Evolutionary conservation across 2,888 invertebrate genomes (phyloP).

Genomic region (Idaea biselata): DNA sequence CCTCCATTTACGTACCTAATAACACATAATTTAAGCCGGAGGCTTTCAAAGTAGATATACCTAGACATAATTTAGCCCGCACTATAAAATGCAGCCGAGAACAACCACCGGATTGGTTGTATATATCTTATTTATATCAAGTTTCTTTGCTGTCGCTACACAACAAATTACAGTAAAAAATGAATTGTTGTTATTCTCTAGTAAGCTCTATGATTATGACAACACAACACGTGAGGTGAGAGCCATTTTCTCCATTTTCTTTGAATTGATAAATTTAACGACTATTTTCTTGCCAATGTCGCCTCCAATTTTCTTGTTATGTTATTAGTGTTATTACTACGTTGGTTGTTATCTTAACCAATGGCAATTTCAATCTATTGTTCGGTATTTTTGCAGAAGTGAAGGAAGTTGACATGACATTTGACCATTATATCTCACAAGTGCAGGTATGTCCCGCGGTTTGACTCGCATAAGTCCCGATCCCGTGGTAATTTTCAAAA

Average conservation of each 20-base stretch:
- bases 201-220: neutral
- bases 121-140: too few relatives aligned
- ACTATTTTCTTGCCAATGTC: constrained; percentile 9
- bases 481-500: too few relatives aligned
- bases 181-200: neutral
- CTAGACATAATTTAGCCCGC: too few relatives aligned
- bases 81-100: too few relatives aligned
- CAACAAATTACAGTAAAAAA: neutral
- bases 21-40: too few relatives aligned
- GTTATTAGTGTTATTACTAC: neutral
- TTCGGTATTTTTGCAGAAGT: neutral
- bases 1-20: too few relatives aligned
- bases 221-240: neutral
- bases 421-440: too few relatives aligned
- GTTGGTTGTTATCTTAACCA: neutral
- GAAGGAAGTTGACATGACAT: neutral
- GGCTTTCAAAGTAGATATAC: too few relatives aligned
- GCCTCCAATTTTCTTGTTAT: constrained; percentile 1
- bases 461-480: too few relatives aligned
- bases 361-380: neutral
- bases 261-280: constrained; percentile 16
- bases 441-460: too few relatives aligned
- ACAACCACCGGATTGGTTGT: too few relatives aligned
- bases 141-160: neutral
- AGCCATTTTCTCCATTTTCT: constrained; percentile 3